Base-by-base conservation (phyloP, 2,797 vertebrate species). In the Pipistrellus pipistrellus region DNA sequence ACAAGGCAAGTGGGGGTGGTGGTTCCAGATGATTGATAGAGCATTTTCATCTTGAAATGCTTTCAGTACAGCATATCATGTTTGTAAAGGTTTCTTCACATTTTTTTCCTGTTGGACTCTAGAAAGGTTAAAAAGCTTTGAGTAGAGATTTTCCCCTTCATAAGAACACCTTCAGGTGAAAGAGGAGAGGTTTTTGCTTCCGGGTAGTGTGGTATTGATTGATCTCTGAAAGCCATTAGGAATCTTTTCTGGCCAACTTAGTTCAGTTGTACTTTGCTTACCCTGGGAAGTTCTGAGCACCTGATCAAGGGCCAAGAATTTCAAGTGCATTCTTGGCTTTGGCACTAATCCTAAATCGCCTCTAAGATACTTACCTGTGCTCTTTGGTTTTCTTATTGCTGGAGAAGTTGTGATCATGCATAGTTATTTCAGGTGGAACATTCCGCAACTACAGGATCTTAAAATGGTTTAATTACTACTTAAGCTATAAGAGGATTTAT, bases 301-400 rank as follows among this genome's bases (percentile, higher is more conserved):
- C 83, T 81, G 66, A 85, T 59, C 51, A 72, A 84, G 55, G 77
- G 94, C 84, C 88, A 92, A 95, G 85, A 86, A 92, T 97, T 94
- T 96, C 91, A 90, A 93, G 64, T 81, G 27, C 96, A 35, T 94
- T 94, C 94, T 96, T 97, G 95, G 93, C 94, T 93, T 95, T 81
- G 59, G 48, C 59, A 41, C 82, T 94, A 84, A 94, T 97, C 55
- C 51, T 88, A 53, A 69, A 30, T 75, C 25, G 78, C 72, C 75
- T 92, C 72, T 3, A 27, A 82, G 85, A 95, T 94, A 83, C 57
- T 75, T 81, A 81, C 78, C 71, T 53, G 87, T 95, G n/a, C 44
- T 95, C 64, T 35, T 27, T 89, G 78, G 46, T 76, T 95, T 97
- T 95, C 48, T 76, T 83, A 90, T 88, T 62, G 38, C n/a, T 84